phyloP scores from a whole-genome alignment of 2,797 vertebrate genomes.

The Sphaeramia orbicularis region DNA sequence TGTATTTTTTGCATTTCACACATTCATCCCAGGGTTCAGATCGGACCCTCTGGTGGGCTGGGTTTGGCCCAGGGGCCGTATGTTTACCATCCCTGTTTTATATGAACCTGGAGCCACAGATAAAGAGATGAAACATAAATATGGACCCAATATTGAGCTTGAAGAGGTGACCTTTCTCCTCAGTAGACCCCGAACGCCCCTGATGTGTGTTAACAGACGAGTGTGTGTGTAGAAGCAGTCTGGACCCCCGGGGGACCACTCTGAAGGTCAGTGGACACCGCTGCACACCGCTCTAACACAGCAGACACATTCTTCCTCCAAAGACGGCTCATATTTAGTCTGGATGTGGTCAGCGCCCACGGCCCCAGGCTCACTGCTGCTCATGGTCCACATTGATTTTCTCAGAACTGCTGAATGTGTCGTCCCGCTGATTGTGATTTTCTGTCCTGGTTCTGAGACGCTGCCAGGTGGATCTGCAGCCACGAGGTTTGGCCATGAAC shows the following conservation, averaged over 20 bases:
- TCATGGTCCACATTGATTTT: constrained; percentile 33
- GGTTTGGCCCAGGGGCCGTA: no score
- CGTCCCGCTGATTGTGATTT: constrained; percentile 11
- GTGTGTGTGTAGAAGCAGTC: background rate
- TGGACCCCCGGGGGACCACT: constrained; percentile 5
- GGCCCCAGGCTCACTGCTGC: constrained; percentile 2
- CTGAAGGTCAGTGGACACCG: constrained; percentile 1
- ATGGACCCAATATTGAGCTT: background rate
- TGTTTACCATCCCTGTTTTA: no score
- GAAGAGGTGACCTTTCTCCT: background rate
- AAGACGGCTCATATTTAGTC: constrained; percentile 2
- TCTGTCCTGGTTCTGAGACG: constrained; percentile 20
- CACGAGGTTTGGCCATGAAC: background rate
- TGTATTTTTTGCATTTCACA: no score
- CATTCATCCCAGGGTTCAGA: no score
- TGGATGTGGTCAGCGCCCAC: background rate
- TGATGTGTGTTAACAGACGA: background rate
- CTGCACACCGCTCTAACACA: background rate
- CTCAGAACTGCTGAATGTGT: constrained; percentile 1
- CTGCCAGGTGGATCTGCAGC: constrained; percentile 7
- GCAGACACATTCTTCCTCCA: constrained; percentile 19
- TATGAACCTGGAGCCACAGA: background rate
- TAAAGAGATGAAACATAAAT: background rate
- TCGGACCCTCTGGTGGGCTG: no score
- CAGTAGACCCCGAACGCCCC: background rate